Conservation (phyloP, 2,888 invertebrate genomes). For the Thera britannica region DNA sequence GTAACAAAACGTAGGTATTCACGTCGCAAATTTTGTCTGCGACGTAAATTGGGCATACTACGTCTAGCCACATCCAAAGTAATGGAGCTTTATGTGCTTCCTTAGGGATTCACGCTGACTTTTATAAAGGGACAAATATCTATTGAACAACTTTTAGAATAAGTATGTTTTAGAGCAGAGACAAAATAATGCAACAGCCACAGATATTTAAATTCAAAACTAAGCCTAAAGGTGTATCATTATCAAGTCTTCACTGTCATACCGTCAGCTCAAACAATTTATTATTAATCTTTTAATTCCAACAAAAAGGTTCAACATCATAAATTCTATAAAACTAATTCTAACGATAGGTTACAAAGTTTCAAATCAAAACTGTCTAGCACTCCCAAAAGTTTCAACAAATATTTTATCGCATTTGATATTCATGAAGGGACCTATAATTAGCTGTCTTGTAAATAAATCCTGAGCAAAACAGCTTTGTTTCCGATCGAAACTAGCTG, state of each 20-base stretch:
- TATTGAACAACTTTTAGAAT: background rate
- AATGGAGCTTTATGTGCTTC: constrained; percentile 37
- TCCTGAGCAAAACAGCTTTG: constrained; percentile 8
- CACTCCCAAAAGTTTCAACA: constrained; percentile 12
- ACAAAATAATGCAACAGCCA: no score
- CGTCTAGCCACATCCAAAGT: constrained; percentile 25
- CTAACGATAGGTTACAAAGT: constrained; percentile 2
- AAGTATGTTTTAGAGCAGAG: background rate
- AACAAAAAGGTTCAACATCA: background rate
- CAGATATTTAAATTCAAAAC: no score
- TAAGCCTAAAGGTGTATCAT: background rate
- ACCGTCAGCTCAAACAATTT: background rate
- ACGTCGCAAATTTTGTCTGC: constrained; percentile 31
- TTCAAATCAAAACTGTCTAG: constrained; percentile 12
- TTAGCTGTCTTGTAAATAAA: constrained; percentile 14
- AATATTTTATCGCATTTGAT: constrained; percentile 13
- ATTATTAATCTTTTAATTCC: background rate
- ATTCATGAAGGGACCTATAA: constrained; percentile 13
- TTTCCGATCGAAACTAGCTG: constrained; percentile 15
- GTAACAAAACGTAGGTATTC: constrained; percentile 14
- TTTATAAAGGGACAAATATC: background rate
- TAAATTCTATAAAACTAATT: background rate
- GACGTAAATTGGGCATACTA: constrained; percentile 26
- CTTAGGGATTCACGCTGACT: constrained; percentile 5
- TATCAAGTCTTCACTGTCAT: background rate